Evolutionary conservation across 2,113 vertebrate species (phyloP), one percentile per base, ranked within the genome.

Genomic region (Bubo bubo): DNA sequence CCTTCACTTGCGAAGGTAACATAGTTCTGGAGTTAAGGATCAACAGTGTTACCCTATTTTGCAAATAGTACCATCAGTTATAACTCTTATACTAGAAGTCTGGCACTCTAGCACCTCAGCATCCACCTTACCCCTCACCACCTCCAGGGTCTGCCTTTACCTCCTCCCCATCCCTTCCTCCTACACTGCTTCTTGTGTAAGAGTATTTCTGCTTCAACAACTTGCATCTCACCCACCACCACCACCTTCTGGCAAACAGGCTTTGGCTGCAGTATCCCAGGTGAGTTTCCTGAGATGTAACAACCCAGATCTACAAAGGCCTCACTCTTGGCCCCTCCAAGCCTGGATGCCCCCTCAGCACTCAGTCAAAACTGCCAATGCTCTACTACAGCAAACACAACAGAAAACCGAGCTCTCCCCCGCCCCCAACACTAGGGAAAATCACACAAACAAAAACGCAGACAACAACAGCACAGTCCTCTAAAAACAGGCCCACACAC

Each of bases 351-450:
- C 3, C 12, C 8, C 6, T 71, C 14, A 32, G 10, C 22, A 35
- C 24, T 10, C 28, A 82, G 16, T 22, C 56, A 47, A 10, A 9
- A 14, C 22, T 1, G 0, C 10, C 41, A 60, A 14, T 1, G 22
- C 9, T 66, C 45, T 7, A 3, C 19, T 22, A 9, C 34, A 50
- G 63, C n/a, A 90, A 88, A 47, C 1, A 1, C 35, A 24, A 30
- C 19, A 62, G 26, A 32, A 71, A 62, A 15, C 4, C 1, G 0
- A 16, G 16, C 14, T 7, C 4, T 2, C 1, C 12, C 3, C 16
- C 1, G 0, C 2, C 4, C 12, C 23, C 0, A 2, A 17, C 8
- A 27, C 23, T 6, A 9, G 16, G 17, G 8, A 1, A 13, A 35
- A 20, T 12, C 35, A 53, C 20, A 22, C 16, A 41, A 68, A 39